Percentiles rank a stretch among this genome's conserved stretches.
Evolutionary conservation across 2,797 vertebrate species (phyloP).

Genomic region (Odontamblyopus lacepedii): DNA sequence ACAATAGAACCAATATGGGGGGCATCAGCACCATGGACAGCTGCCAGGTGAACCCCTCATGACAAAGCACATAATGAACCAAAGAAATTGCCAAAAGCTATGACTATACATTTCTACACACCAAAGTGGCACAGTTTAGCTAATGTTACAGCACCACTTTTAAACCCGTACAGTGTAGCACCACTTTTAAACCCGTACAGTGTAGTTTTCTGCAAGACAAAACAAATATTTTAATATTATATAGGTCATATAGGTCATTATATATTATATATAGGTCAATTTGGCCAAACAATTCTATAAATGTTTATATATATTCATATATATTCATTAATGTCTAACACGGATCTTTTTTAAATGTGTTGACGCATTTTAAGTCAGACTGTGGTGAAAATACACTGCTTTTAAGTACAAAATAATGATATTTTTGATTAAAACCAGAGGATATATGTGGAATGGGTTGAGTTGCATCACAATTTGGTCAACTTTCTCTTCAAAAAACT

Average conservation of each 20-base stretch:
- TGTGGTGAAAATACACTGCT: neutral
- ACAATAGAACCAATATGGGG: no score
- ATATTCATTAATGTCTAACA: neutral
- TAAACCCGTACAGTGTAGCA: no score
- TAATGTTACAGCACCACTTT: neutral
- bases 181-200: no score
- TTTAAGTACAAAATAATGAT: neutral
- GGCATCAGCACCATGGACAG: conserved; percentile 67
- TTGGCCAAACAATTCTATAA: no score
- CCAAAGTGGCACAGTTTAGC: neutral
- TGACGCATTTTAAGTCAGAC: neutral
- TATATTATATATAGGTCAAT: no score
- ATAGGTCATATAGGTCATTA: no score
- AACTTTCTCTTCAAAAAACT: neutral
- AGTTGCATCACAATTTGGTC: neutral
- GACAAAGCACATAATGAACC: neutral
- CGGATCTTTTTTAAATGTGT: neutral
- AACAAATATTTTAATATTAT: no score
- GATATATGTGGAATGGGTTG: neutral
- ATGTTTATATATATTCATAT: no score
- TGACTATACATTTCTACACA: neutral
- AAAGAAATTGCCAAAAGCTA: neutral
- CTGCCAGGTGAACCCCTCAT: conserved; percentile 42
- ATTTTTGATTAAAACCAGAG: neutral
- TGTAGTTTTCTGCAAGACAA: no score